A percentile compares a stretch with the other conserved stretches of the same genome.
phyloP scores from a whole-genome alignment of 2,797 vertebrate species.

The Tinamus major region DNA sequence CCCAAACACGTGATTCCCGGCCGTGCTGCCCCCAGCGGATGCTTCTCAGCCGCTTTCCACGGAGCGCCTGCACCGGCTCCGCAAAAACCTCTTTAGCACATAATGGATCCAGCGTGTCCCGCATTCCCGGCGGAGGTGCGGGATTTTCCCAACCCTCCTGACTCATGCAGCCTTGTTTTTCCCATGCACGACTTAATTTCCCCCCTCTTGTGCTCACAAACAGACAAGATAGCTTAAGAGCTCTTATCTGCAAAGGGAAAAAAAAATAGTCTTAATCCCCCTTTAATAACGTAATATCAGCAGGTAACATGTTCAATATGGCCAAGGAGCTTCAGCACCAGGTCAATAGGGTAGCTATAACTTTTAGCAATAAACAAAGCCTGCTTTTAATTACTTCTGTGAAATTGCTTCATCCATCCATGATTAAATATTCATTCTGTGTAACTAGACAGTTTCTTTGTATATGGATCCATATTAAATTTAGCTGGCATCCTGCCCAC shows the following conservation, averaged over 20 bases:
- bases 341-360: slow-evolving; percentile 86
- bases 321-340: slow-evolving; percentile 80
- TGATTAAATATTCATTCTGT: slow-evolving; percentile 94
- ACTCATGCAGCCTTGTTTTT: not conserved
- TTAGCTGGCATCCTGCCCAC: slow-evolving; percentile 82
- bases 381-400: slow-evolving; percentile 91
- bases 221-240: slow-evolving; percentile 39
- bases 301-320: slow-evolving; percentile 84
- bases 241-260: slow-evolving; percentile 36
- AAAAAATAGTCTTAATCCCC: slow-evolving; percentile 38
- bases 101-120: not conserved
- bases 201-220: not conserved
- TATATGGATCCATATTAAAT: slow-evolving; percentile 89
- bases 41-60: no score
- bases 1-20: no score
- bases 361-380: slow-evolving; percentile 83
- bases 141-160: not conserved
- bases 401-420: slow-evolving; percentile 89
- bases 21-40: not conserved
- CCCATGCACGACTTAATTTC: not conserved
- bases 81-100: not conserved
- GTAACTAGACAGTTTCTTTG: slow-evolving; percentile 88
- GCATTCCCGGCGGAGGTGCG: not conserved
- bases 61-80: not conserved
- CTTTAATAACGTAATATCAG: slow-evolving; percentile 75